phyloP scores from a whole-genome alignment of 1,140 invertebrate species.

The Trialeurodes vaporariorum region DNA sequence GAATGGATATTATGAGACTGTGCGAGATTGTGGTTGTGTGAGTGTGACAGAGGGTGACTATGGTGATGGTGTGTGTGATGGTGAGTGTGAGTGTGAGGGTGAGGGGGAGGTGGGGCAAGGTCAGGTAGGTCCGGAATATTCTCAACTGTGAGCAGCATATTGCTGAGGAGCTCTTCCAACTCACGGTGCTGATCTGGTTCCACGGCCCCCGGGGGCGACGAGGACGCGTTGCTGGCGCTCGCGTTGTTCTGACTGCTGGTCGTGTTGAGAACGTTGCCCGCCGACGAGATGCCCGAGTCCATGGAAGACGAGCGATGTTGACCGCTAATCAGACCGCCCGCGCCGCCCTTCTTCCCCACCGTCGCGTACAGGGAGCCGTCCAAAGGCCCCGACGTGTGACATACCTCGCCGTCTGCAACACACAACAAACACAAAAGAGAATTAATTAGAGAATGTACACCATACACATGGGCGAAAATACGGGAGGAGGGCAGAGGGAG shows the following conservation, averaged over 20 bases:
- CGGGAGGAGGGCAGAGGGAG: too few species aligned
- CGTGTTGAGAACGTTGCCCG: constrained; percentile 38
- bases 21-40: too few species aligned
- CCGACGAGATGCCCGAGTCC: constrained; percentile 71
- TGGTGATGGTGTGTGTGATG: too few species aligned
- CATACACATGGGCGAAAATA: too few species aligned
- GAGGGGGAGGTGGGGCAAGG: constrained; percentile 27
- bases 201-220: constrained; percentile 31
- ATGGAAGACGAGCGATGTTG: constrained; percentile 61
- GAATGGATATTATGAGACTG: too few species aligned
- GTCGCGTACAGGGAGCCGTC: constrained; percentile 83
- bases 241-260: constrained; percentile 15
- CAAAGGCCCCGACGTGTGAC: constrained; percentile 64
- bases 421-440: neutral
- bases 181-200: constrained; percentile 38
- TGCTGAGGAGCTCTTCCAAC: constrained; percentile 59
- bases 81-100: too few species aligned
- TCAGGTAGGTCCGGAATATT: constrained; percentile 48
- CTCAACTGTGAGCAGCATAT: constrained; percentile 71
- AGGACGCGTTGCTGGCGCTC: constrained; percentile 25
- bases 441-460: too few species aligned
- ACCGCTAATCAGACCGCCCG: constrained; percentile 27
- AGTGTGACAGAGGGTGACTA: too few species aligned
- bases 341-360: constrained; percentile 42
- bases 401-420: constrained; percentile 29